Conservation (phyloP, 2,113 vertebrate genomes). For the Mungos mungo region DNA sequence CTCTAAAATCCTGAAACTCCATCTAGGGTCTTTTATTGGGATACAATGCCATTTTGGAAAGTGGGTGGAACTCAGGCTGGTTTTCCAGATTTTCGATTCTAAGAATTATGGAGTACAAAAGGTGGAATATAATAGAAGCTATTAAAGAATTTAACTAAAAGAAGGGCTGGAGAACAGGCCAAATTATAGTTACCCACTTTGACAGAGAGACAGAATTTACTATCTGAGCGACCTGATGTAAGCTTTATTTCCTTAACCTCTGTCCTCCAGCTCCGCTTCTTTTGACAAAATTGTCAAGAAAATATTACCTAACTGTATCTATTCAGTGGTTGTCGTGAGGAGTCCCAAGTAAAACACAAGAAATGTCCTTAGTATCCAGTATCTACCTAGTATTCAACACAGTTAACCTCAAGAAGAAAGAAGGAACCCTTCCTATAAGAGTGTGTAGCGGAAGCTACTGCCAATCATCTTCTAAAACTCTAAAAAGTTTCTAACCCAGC, state of each 20-base stretch:
- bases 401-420: neutral
- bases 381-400: neutral
- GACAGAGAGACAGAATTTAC: neutral
- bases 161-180: neutral
- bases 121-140: neutral
- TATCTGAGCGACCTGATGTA: neutral
- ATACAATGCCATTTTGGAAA: neutral
- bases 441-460: neutral
- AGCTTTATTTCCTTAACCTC: neutral
- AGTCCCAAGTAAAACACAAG: slow-evolving; percentile 9
- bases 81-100: neutral
- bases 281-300: neutral
- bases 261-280: neutral
- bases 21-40: neutral
- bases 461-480: neutral
- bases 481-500: neutral
- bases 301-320: neutral
- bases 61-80: neutral
- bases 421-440: neutral
- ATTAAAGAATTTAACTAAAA: neutral
- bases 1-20: neutral
- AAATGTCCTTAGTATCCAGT: neutral
- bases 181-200: neutral
- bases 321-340: neutral
- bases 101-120: neutral